phyloP scores from a whole-genome alignment of 2,888 invertebrate species.

The Pandemis cinnamomeana region DNA sequence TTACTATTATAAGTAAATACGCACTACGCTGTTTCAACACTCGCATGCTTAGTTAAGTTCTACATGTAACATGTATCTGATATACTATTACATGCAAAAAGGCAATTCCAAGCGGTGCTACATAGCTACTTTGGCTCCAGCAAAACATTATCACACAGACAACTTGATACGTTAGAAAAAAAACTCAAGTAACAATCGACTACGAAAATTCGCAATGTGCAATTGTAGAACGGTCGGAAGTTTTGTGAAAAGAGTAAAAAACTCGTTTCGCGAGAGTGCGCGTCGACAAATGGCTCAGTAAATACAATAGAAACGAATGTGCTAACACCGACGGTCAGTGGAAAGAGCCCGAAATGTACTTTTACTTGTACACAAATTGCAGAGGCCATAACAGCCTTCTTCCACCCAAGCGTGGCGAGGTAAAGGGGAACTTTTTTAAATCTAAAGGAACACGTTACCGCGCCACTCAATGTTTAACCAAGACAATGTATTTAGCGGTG shows the following conservation, averaged over 20 bases:
- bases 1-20: conserved; percentile 15
- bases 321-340: conserved; percentile 17
- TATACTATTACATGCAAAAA: no score
- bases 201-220: conserved; percentile 22
- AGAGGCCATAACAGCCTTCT: neutral
- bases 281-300: conserved; percentile 36
- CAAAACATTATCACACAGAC: neutral
- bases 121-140: neutral
- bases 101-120: no score
- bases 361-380: conserved; percentile 14
- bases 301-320: conserved; percentile 35
- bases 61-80: no score
- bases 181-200: neutral
- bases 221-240: conserved; percentile 28
- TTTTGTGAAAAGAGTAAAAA: conserved; percentile 26
- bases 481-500: neutral
- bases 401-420: conserved; percentile 4
- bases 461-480: neutral
- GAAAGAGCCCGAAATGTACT: conserved; percentile 21
- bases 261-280: conserved; percentile 33
- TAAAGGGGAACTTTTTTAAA: conserved; percentile 5
- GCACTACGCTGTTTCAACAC: conserved; percentile 3
- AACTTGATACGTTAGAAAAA: conserved; percentile 9
- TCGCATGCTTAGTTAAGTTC: neutral
- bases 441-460: neutral